Conservation (phyloP, 2,797 vertebrate species). For the Danio jaintianensis region DNA sequence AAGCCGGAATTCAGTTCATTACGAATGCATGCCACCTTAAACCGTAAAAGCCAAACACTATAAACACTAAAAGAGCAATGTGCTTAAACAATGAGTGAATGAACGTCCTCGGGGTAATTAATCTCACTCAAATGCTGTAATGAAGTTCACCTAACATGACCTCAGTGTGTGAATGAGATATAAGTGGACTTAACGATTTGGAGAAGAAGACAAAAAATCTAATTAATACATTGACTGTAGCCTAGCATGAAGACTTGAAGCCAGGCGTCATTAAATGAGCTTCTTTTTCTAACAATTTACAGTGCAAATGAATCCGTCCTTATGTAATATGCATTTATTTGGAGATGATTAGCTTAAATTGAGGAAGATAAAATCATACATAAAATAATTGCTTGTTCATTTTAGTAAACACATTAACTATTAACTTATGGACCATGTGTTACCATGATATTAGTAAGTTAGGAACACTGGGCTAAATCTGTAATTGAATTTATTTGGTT, state of each 20-base stretch:
- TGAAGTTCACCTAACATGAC: neutral
- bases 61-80: neutral
- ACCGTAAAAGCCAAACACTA: conserved; percentile 51
- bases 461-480: no score
- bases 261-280: neutral
- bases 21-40: conserved; percentile 75
- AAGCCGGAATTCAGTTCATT: conserved; percentile 76
- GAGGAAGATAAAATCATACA: no score
- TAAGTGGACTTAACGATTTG: neutral
- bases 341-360: neutral
- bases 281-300: neutral
- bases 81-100: neutral
- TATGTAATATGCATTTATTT: neutral
- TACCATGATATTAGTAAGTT: no score
- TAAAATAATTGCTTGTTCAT: no score
- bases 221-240: neutral
- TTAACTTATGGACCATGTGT: no score
- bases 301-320: neutral
- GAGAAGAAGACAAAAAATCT: neutral
- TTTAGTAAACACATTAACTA: no score
- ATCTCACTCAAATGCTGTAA: conserved; percentile 5
- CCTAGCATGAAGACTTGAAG: neutral
- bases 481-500: no score
- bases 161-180: neutral
- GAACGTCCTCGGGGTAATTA: neutral